A percentile compares a stretch with the other conserved stretches of the same genome.
These are phyloP conservation scores for Campaea margaritaria DNA, from an alignment of 2,888 invertebrate species.

Conservation along the genomic window DNA sequence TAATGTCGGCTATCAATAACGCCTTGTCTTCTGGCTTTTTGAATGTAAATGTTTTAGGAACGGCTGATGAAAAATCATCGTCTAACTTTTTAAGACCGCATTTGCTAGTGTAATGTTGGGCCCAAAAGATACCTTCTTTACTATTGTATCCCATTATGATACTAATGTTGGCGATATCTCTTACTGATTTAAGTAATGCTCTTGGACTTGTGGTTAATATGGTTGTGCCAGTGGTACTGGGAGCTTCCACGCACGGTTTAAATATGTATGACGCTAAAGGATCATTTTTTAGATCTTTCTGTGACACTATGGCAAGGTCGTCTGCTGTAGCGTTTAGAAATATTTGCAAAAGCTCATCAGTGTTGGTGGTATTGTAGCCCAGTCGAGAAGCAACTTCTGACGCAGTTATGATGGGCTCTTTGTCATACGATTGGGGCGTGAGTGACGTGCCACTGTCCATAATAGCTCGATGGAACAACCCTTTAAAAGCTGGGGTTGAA, in stretches of 20 bases:
- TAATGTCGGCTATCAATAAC: constrained; percentile 40
- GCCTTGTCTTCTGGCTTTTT: constrained; percentile 35
- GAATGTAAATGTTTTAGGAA: constrained; percentile 38
- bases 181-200: constrained; percentile 38
- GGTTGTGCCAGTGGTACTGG: constrained; percentile 28
- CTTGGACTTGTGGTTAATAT: constrained; percentile 44
- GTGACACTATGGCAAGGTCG: constrained; percentile 48
- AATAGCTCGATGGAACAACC: constrained; percentile 58
- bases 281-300: constrained; percentile 42
- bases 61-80: constrained; percentile 37
- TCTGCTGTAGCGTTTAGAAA: constrained; percentile 46
- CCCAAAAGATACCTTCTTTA: constrained; percentile 55
- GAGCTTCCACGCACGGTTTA: constrained; percentile 48
- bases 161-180: constrained; percentile 33
- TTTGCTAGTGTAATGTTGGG: constrained; percentile 40
- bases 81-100: constrained; percentile 34
- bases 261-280: constrained; percentile 44
- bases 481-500: constrained; percentile 49
- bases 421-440: constrained; percentile 46
- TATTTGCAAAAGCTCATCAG: constrained; percentile 49
- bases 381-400: constrained; percentile 44
- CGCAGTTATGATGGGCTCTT: constrained; percentile 46
- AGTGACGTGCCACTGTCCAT: constrained; percentile 55
- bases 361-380: constrained; percentile 48
- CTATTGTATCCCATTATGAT: constrained; percentile 56